Base-by-base conservation (phyloP, 2,797 vertebrate genomes). In the Pipistrellus pygmaeus region DNA sequence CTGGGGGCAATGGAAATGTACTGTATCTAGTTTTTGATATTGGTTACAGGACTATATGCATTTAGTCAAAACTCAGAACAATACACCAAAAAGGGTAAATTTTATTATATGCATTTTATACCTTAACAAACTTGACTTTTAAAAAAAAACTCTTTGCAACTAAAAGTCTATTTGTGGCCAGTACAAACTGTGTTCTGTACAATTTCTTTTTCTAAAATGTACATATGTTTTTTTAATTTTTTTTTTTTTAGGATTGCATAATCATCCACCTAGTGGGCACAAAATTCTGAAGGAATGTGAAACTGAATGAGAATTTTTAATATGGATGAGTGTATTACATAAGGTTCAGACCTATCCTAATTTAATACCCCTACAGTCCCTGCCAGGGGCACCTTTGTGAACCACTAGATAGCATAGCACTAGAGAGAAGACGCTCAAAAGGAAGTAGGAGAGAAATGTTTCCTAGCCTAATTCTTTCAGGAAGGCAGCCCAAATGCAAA, bases 161-260 rank as follows among this genome's bases (percentile, higher is more conserved):
- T 41, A 3, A 88, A 93, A 35, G 17, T 78, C 80, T 88, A 35
- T 55, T 69, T n/a, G 3, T 14, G 5, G 46, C 46, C 53, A 53
- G n/a, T 83, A 48, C 60, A 66, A 32, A 30, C 53, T 66, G 27
- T 14, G 21, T 69, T 95, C 25, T 80, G 8, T 85, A n/a, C 18
- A 89, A 83, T 95, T 95, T 75, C 23, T 89, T 90, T 88, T 57
- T 88, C 75, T 30, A 82, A 92, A 93, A 76, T 55, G 5, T 18
- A 71, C 73, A n/a, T 71, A 27, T 78, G 3, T 53, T 51, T 77
- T 30, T 14, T 88, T 35, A 62, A 38, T n/a, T 38, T 38, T 38
- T 38, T 3, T 35, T 62, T 84, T 48, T 48, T 53, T 44, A 78
- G 76, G 14, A 51, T 64, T 84, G 32, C 3, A 69, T 81, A 35